Evolutionary conservation across 2,113 vertebrate genomes (phyloP).

Genomic region (Tetrao urogallus): DNA sequence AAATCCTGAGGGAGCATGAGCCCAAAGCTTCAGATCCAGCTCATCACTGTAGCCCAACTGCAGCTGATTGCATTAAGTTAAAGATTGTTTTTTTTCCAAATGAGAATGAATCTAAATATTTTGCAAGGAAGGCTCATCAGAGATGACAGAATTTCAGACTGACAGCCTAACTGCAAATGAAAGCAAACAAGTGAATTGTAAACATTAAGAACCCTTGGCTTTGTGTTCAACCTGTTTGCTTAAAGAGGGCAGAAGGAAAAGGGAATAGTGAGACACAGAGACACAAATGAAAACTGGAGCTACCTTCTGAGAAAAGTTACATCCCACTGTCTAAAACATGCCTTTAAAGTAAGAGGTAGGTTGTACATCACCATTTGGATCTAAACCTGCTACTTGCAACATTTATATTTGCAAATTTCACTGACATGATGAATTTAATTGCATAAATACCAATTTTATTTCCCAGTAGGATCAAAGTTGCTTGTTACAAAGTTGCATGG

Average conservation of each 20-base stretch:
- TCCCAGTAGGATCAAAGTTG: neutral
- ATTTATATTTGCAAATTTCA: neutral
- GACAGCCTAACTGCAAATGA: neutral
- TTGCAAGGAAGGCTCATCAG: neutral
- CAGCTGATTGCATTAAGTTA: accelerated
- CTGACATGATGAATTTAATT: neutral
- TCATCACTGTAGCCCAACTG: neutral
- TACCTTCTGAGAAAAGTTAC: neutral
- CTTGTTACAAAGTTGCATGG: too few relatives aligned
- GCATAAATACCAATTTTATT: neutral
- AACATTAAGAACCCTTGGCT: neutral
- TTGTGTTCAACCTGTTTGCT: neutral
- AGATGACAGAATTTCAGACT: neutral
- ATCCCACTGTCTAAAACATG: neutral
- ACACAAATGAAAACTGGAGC: neutral
- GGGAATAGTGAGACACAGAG: neutral
- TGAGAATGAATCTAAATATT: neutral
- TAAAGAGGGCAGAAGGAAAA: neutral
- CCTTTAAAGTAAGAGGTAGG: neutral
- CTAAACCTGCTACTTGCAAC: neutral
- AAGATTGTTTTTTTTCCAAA: neutral
- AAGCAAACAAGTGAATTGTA: neutral
- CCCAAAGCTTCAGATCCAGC: neutral
- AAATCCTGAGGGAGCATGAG: neutral
- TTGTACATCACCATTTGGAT: neutral